Base-by-base conservation (phyloP, 37 sponge, comb jelly and placozoan species). In the Halichondria panicea region DNA sequence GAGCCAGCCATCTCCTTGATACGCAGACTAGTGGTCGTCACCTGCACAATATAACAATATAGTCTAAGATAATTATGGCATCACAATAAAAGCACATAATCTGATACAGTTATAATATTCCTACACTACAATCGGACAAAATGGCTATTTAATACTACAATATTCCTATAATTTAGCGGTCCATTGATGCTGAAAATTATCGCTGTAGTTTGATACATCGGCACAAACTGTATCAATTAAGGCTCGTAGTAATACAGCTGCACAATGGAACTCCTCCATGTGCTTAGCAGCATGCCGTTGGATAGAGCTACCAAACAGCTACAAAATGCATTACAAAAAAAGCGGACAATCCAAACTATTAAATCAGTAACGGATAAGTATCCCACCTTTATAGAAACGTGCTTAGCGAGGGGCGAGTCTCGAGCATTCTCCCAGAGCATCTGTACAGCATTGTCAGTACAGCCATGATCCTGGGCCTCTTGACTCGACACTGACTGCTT, bases 1-100 rank as follows among this genome's bases (percentile, higher is more conserved):
- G n/a, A 30, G 11, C 6, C 18, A 4, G 25, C 38, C 25, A 41
- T 4, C 19, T 67, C 68, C 68, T 95, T 95, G 22, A 95, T 40
- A 1, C 92, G 50, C 58, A 95, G 36, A 38, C 46, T 82, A 11
- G 74, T 77, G 31, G 92, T 91, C 22, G 96, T 91, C 40, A 87
- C 83, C 41, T 30, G 36, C 21, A 90, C 72, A 43, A 9, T 70
- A 34, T 24, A 28, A 28, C 12, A 9, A 56, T 24, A 9, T 28
- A 56, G 57, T 4, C 27, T 56, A 9, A 56, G 57, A 28, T 56
- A 28, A 56, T 28, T 56, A 56, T 56, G 57, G 57, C 3, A 9
- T 28, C 57, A 56, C 57, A 56, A 24, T 28, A 24, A 28, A 9
- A 9, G 13, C 57, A n/a, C n/a, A n/a, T n/a, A n/a, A n/a, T n/a